phyloP scores from a whole-genome alignment of 2,888 invertebrate species.

The Calameuta pallipes region DNA sequence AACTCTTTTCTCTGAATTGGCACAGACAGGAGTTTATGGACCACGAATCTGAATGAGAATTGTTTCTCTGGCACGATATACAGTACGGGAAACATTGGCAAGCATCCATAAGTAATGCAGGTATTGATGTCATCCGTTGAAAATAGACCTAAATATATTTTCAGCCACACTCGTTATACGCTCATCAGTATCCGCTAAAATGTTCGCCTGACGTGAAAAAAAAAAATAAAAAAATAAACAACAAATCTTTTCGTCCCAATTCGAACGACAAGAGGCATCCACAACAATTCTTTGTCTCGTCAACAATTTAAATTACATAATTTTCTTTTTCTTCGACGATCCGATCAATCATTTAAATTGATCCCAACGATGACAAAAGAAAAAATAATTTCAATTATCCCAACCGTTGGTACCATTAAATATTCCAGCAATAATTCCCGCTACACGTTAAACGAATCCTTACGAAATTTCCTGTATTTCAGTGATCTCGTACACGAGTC shows the following conservation, averaged over 20 bases:
- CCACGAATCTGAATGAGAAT: background rate
- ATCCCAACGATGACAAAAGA: background rate
- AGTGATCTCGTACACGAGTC: background rate
- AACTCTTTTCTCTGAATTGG: background rate
- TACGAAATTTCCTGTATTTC: background rate
- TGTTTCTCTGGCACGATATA: background rate
- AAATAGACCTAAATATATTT: background rate
- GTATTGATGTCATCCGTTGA: background rate
- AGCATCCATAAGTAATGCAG: background rate
- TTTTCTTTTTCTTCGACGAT: background rate
- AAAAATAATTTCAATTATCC: too few relatives aligned
- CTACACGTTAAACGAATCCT: background rate
- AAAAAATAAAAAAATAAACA: background rate
- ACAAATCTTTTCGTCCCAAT: background rate
- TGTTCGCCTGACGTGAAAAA: background rate
- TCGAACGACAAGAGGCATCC: background rate
- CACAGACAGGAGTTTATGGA: background rate
- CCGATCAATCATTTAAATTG: background rate
- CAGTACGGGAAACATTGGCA: background rate
- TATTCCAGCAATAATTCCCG: background rate
- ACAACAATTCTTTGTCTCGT: background rate
- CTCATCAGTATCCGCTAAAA: background rate
- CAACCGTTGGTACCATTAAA: too few relatives aligned
- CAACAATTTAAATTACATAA: background rate
- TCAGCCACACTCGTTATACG: background rate